Base-by-base conservation (phyloP, 2,113 vertebrate genomes). In the Callocephalon fimbriatum region DNA sequence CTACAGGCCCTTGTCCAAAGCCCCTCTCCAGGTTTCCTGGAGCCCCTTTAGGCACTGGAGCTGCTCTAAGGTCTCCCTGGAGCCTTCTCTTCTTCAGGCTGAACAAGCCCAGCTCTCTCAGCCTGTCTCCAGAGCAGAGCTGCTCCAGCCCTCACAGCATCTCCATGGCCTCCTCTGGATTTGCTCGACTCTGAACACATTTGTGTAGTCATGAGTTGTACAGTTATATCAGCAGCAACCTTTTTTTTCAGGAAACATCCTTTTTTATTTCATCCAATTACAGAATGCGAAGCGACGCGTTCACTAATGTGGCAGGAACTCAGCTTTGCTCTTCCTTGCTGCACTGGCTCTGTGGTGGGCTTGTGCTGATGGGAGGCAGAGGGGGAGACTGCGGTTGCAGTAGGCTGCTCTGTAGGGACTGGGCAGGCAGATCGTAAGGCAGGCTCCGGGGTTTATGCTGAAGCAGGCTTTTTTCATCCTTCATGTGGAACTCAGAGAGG, bases 281-380 rank as follows among this genome's bases (percentile, higher is more conserved):
- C 10, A 21, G 12, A 8, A 17, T 0, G 6, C 38, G 56, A 73
- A 59, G 47, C 58, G 12, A 1, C 4, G 0, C 40, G 26, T 32
- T 88, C 23, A 3, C 27, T 38, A 9, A 2, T 0, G 9, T 38
- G 50, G 19, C 79, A 74, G 61, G 61, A 93, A 11, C 47, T 86
- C 45, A 15, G 47, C 31, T 59, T 42, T 32, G 14, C 44, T 44
- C 20, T 23, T 53, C 37, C 18, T 1, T 6, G 2, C 38, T 35
- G 15, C 29, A 1, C 35, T 2, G 4, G 23, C 48, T 15, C 44
- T 4, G 1, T 2, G 31, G 15, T 45, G 66, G 58, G 37, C 6
- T 51, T 56, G 44, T 75, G 62, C 70, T 59, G 29, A 11, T 40
- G 47, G 17, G 62, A 67, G 42, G 74, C 63, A 23, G 7, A 5